A percentile compares a stretch with the other conserved stretches of the same genome.
phyloP scores from a whole-genome alignment of 2,888 invertebrate genomes.

The Hypomecis punctinalis region DNA sequence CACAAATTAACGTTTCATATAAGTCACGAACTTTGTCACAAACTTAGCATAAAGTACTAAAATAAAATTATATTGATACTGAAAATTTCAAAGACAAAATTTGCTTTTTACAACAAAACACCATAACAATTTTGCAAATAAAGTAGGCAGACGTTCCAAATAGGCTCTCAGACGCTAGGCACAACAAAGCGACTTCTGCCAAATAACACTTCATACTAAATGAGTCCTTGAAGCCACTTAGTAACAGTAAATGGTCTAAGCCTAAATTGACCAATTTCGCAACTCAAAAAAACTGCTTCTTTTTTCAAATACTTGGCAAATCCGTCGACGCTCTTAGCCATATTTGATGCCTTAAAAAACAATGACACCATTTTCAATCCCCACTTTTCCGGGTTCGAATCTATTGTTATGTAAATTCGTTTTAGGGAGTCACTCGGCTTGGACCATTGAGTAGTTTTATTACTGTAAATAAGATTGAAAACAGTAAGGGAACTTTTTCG shows the following conservation, averaged over 20 bases:
- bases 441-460: slow-evolving; percentile 6
- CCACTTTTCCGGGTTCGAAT: slow-evolving; percentile 34
- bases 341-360: slow-evolving; percentile 36
- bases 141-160: background rate
- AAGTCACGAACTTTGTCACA: too few species aligned
- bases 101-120: background rate
- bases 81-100: slow-evolving; percentile 1
- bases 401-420: slow-evolving; percentile 48
- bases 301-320: slow-evolving; percentile 13
- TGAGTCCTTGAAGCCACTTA: slow-evolving; percentile 16
- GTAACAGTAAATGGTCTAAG: slow-evolving; percentile 13
- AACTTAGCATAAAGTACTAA: too few species aligned
- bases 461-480: background rate
- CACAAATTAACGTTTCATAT: too few species aligned
- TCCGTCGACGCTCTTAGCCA: slow-evolving; percentile 2
- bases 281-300: slow-evolving; percentile 21
- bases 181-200: slow-evolving; percentile 14
- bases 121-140: background rate
- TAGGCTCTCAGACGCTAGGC: background rate
- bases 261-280: slow-evolving; percentile 16
- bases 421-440: slow-evolving; percentile 28
- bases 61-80: too few species aligned
- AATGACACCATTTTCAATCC: slow-evolving; percentile 42
- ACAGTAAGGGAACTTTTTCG: slow-evolving; percentile 8
- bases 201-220: slow-evolving; percentile 22